A percentile compares a stretch with the other conserved stretches of the same genome.
Conservation (phyloP, 2,888 invertebrate genomes). For the Campopleginae sp. region DNA sequence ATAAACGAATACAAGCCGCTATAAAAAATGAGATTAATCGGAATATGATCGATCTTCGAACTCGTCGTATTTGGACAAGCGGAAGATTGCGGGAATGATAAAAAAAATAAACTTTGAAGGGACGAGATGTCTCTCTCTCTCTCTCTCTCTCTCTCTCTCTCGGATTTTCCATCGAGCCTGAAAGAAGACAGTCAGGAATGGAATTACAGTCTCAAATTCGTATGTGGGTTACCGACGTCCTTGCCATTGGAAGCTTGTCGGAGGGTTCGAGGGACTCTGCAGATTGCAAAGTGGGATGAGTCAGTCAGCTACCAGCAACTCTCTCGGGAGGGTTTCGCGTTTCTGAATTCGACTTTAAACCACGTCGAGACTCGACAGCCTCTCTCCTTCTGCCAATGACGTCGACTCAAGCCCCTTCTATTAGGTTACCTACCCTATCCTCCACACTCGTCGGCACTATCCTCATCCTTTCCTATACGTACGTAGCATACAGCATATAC, state of each 20-base stretch:
- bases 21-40: neutral
- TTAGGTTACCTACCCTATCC: constrained; percentile 82
- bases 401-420: constrained; percentile 82
- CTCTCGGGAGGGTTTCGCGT: constrained; percentile 78
- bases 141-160: neutral
- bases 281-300: constrained; percentile 53
- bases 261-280: constrained; percentile 54
- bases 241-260: constrained; percentile 61
- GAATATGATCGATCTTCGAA: neutral
- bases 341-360: constrained; percentile 82
- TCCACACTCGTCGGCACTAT: constrained; percentile 74
- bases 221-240: constrained; percentile 69
- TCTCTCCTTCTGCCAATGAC: constrained; percentile 82
- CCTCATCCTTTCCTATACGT: constrained; percentile 72
- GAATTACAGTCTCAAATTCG: constrained; percentile 69
- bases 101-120: constrained; percentile 13
- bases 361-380: constrained; percentile 79
- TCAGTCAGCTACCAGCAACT: constrained; percentile 66
- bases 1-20: neutral
- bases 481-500: constrained; percentile 40
- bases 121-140: neutral
- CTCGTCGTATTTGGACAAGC: neutral
- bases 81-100: neutral
- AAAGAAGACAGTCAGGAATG: constrained; percentile 64
- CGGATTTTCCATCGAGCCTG: constrained; percentile 37